Evolutionary conservation across 2,113 vertebrate species (phyloP), one percentile per base, ranked within the genome.

Genomic region (Suricata suricatta): DNA sequence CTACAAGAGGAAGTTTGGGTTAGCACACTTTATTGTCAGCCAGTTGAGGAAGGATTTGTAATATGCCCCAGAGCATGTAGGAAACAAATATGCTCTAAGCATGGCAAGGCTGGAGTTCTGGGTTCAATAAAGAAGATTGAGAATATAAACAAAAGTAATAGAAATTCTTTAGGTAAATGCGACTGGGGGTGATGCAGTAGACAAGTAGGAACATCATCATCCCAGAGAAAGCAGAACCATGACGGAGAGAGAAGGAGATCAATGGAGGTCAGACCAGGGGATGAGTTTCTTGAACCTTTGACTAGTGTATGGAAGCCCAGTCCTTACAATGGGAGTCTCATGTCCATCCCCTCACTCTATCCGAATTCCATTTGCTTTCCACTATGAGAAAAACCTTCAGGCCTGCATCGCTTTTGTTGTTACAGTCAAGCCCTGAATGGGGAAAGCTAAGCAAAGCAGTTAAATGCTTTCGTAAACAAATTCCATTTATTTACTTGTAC

Each of bases 291-390:
- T 27, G 4, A 1, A 47, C 4, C 31, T 79, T 21, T 87, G 19
- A 80, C 17, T 12, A 27, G 27, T 15, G 0, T 7, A 64, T 44
- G 19, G 31, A 15, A 52, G 6, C 3, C 4, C 84, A 31, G 35
- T 12, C 27, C 25, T 41, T 35, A 11, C 4, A 35, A n/a, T 6
- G 15, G 14, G 31, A 60, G 5, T 13, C 17, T 15, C 23, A 11
- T 0, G 11, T 2, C 4, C 29, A 4, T 33, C 31, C 4, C 41
- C 3, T 9, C 27, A 64, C 21, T 8, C 1, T 50, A 35, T 7
- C 8, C 23, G 44, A 66, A 35, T 19, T 60, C 12, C 21, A 3
- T 84, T 10, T 33, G 13, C 27, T 17, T 47, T n/a, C 7, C 1
- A 21, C 72, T 14, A 10, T 57, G 15, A 47, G 15, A 6, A 57